A percentile compares a stretch with the other conserved stretches of the same genome.
Conservation (phyloP, 92 coral and sea anemone genomes). For the Phymanthus crucifer region DNA sequence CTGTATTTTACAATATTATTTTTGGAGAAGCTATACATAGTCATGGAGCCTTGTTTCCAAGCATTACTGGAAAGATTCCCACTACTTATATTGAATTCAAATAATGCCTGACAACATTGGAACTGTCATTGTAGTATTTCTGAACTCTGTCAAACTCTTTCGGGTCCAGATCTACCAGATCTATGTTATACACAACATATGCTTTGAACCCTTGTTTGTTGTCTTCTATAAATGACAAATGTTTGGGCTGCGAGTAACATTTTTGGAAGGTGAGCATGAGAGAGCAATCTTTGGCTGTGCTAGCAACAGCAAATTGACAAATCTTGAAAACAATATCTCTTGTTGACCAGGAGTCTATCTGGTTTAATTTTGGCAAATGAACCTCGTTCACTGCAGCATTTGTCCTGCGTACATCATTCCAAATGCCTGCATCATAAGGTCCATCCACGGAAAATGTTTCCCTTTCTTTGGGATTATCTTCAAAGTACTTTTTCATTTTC, state of each 20-base stretch:
- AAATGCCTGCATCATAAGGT: conserved; percentile 41
- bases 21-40: too few species aligned
- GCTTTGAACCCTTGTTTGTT: neutral
- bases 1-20: too few species aligned
- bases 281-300: conserved; percentile 92
- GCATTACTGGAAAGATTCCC: neutral
- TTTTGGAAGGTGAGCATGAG: conserved; percentile 84
- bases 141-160: conserved; percentile 78
- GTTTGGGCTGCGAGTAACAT: conserved; percentile 11
- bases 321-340: conserved; percentile 48
- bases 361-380: neutral
- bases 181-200: conserved; percentile 54
- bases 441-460: conserved; percentile 59
- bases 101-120: conserved; percentile 59
- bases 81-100: conserved; percentile 12
- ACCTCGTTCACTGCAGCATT: neutral
- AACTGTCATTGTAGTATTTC: conserved; percentile 73
- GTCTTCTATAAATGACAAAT: conserved; percentile 5
- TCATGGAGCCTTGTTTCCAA: too few species aligned
- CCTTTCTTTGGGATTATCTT: conserved; percentile 42
- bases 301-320: conserved; percentile 75
- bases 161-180: conserved; percentile 88
- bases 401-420: conserved; percentile 45
- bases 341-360: conserved; percentile 4
- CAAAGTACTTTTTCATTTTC: conserved; percentile 43